Evolutionary conservation across 1,140 invertebrate genomes (phyloP).

Genomic region (Apis laboriosa): DNA sequence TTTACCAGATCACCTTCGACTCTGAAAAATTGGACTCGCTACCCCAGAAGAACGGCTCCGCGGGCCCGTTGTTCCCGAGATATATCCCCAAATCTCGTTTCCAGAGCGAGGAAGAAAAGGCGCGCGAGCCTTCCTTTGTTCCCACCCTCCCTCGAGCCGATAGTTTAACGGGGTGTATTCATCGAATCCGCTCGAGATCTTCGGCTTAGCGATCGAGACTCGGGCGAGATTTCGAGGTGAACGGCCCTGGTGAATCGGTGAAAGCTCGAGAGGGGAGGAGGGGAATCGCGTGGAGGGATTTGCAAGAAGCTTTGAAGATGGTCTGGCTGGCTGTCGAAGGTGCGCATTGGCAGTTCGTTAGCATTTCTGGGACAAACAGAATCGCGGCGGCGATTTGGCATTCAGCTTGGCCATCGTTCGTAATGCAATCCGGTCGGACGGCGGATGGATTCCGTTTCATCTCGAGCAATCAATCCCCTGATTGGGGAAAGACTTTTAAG

Average conservation of each 20-base stretch:
- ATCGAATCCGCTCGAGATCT: conserved; percentile 25
- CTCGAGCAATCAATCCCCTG: conserved; percentile 69
- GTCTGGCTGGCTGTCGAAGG: neutral
- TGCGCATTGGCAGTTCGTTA: conserved; percentile 50
- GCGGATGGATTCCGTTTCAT: conserved; percentile 71
- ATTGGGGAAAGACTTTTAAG: conserved; percentile 64
- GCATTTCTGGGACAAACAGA: conserved; percentile 48
- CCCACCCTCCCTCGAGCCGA: neutral
- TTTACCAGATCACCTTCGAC: too few species aligned
- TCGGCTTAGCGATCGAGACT: conserved; percentile 26
- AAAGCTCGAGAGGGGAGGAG: neutral
- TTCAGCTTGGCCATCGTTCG: conserved; percentile 36
- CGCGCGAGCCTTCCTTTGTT: conserved; percentile 50
- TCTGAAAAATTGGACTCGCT: too few species aligned
- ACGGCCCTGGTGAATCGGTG: neutral
- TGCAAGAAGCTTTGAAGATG: conserved; percentile 6
- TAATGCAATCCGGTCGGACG: conserved; percentile 46
- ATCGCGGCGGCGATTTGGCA: conserved; percentile 51
- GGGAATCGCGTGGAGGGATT: neutral
- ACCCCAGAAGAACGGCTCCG: too few species aligned
- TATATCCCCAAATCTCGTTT: conserved; percentile 21
- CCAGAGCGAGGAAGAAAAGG: conserved; percentile 2
- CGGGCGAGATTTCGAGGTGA: conserved; percentile 11
- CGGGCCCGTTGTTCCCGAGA: too few species aligned
- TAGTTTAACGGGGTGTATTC: conserved; percentile 23